Evolutionary conservation across 92 coral and sea anemone genomes (phyloP).

Genomic region (Bergia puertoricense): DNA sequence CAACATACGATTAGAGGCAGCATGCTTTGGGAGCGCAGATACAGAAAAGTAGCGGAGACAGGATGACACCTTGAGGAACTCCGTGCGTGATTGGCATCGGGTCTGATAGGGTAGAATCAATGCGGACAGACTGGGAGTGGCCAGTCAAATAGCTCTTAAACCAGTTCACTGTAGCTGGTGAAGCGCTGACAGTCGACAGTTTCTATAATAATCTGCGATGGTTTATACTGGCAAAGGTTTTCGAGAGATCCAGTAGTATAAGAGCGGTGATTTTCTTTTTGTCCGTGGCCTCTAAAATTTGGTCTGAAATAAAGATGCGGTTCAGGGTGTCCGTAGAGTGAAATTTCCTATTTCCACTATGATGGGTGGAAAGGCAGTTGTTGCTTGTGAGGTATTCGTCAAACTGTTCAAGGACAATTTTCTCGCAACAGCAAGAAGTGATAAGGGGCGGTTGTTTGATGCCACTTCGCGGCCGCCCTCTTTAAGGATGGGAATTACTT

Average conservation of each 20-base stretch:
- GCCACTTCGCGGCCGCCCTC: background rate
- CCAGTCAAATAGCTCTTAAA: slow-evolving; percentile 48
- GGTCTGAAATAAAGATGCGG: slow-evolving; percentile 21
- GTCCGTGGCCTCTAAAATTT: slow-evolving; percentile 44
- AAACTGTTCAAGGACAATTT: slow-evolving; percentile 37
- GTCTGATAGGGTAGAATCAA: slow-evolving; percentile 24
- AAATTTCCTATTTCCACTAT: slow-evolving; percentile 47
- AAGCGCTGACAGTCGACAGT: slow-evolving; percentile 49
- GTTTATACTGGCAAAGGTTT: slow-evolving; percentile 34
- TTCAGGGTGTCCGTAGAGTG: slow-evolving; percentile 55
- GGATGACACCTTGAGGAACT: slow-evolving; percentile 29
- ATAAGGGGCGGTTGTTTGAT: slow-evolving; percentile 25
- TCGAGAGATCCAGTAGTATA: slow-evolving; percentile 15
- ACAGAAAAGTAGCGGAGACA: slow-evolving; percentile 29
- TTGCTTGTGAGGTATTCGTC: slow-evolving; percentile 20
- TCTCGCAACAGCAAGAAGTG: slow-evolving; percentile 40
- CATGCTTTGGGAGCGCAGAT: slow-evolving; percentile 26
- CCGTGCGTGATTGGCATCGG: slow-evolving; percentile 3
- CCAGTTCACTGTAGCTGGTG: slow-evolving; percentile 44
- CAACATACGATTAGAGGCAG: slow-evolving; percentile 26
- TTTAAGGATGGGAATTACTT: background rate
- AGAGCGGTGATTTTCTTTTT: slow-evolving; percentile 34
- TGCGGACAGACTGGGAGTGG: slow-evolving; percentile 27
- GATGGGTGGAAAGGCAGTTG: slow-evolving; percentile 37
- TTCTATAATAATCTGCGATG: slow-evolving; percentile 38